Evolutionary conservation across 23 tunicate species (phyloP), one percentile per base, ranked within the genome.

Genomic region (Halocynthia roretzi): DNA sequence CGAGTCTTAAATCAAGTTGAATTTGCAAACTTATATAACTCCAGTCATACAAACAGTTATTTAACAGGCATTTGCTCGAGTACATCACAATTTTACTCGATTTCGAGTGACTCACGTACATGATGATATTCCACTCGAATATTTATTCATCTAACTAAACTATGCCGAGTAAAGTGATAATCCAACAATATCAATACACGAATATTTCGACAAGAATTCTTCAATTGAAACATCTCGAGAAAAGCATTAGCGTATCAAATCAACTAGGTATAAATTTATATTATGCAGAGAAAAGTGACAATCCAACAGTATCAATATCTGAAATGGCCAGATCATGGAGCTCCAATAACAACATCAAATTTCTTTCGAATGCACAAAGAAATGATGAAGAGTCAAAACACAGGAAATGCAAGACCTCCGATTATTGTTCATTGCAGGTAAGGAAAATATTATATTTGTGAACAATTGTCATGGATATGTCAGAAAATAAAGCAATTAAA

Each of bases 311-410:
- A 62, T 60, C 87, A 83, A 51, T 83, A 50, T 56, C 53, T 67
- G 6, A 54, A 57, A 31, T 83, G 87, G 87, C 87, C 87, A 22
- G 87, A 83, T 57, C 76, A 83, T 8, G 87, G 81, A 15, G 87
- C 76, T 9, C 87, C 87, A 62, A 54, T 54, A 48, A 83, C 80
- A 18, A 76, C 87, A 9, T 76, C 70, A 51, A 54, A 64, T 51
- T 56, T 83, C 65, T 19, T 83, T 53, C 52, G 76, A 60, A 52
- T 76, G 31, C 63, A 65, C 11, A 67, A 17, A 14, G 75, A 67
- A 68, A 68, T 83, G 9, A 11, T 52, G 10, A 7, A 10, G 31
- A 54, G 71, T 48, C 51, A 8, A 10, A 52, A 50, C 11, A 52
- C 11, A 54, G 8, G 9, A 10, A 14, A 5, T 19, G 6, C 71